A percentile compares a stretch with the other conserved stretches of the same genome.
Evolutionary conservation across 2,888 invertebrate species (phyloP).

Genomic region (Eilema caniola): DNA sequence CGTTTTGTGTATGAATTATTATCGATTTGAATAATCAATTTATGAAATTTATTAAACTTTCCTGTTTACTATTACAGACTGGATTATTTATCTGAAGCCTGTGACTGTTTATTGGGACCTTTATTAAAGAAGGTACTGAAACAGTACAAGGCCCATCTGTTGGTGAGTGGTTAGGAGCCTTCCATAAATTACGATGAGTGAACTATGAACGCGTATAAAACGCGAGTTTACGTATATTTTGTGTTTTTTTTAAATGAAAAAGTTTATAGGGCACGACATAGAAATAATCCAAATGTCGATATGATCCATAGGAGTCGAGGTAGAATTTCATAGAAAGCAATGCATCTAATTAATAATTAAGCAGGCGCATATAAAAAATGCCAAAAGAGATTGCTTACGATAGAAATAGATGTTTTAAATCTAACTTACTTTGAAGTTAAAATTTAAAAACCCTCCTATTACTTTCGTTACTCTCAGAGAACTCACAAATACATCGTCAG

Average conservation of each 20-base stretch:
- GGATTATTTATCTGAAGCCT: background rate
- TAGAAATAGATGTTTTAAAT: background rate
- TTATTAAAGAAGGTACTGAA: background rate
- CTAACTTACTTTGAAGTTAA: background rate
- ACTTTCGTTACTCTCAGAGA: background rate
- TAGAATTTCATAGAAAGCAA: background rate
- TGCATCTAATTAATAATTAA: background rate
- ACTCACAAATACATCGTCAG: background rate
- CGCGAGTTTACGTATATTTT: background rate
- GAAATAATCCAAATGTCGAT: background rate
- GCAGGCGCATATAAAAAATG: background rate
- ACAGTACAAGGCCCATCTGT: background rate
- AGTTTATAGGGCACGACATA: no score
- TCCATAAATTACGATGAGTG: background rate
- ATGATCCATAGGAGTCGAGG: background rate
- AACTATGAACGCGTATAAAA: background rate
- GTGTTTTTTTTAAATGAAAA: no score
- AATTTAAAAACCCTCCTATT: no score
- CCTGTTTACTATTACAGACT: background rate
- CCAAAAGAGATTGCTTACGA: background rate
- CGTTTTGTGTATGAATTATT: background rate
- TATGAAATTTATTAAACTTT: constrained; percentile 1
- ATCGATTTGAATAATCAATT: background rate
- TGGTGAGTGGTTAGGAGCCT: background rate
- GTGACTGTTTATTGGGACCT: background rate